Evolutionary conservation across 2,888 invertebrate genomes (phyloP), one percentile per base, ranked within the genome.

Genomic region (Drosophila rellima): DNA sequence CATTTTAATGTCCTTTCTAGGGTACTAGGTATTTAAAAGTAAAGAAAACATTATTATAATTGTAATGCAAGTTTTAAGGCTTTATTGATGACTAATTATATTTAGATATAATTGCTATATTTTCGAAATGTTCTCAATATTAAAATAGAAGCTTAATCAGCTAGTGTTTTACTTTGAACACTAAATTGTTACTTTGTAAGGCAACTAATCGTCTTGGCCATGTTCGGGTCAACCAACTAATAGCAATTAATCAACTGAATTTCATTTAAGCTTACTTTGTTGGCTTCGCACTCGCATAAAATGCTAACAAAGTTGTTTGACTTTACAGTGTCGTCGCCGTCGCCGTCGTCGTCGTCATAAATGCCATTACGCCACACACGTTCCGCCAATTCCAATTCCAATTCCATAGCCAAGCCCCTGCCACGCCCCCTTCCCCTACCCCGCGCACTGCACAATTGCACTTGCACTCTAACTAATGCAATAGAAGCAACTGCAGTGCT

Each of bases 231-330:
- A 72, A 59, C 65, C 61, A 65, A 55, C 61, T 55, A 55, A 48
- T 31, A 13, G 70, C 70, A 79, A 79, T 79, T 79, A 79, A 79
- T 79, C 73, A 79, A 54, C 51, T 52, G 62, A 59, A 73, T 70
- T 79, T 78, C 65, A 78, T 78, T 78, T 60, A 62, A 70, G 50
- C 62, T 67, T 68, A 79, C 78, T 79, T 79, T 79, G 79, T 79
- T 73, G 56, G 48, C 39, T 76, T 44, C 47, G 57, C 70, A 65
- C 60, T 74, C 64, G 68, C 60, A 73, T 67, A 63, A 76, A 79
- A 73, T 64, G 79, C 70, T 73, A 79, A 79, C 78, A 76, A 79
- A 76, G 79, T 79, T 79, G 78, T 79, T 74, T 74, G 76, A 70
- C 70, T 79, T 76, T 62, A 55, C 61, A 60, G 75, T 57, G 50